Percentiles rank a stretch among this genome's conserved stretches.
phyloP scores from a whole-genome alignment of 2,797 vertebrate genomes.

The Mionectes olivaceus region DNA sequence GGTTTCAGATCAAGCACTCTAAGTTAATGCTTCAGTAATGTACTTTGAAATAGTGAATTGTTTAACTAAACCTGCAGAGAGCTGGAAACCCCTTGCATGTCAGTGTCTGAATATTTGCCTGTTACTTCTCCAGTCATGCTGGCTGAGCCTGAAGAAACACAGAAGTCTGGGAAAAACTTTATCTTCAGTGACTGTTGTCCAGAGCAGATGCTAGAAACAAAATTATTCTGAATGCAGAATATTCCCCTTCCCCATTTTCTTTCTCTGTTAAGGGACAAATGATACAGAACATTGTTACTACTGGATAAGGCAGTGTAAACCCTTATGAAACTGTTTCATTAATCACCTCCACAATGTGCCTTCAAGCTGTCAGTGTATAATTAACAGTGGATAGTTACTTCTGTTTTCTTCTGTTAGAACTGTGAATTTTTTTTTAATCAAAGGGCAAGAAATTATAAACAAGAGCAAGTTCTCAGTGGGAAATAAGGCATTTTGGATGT shows the following conservation, averaged over 20 bases:
- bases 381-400: background rate
- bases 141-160: background rate
- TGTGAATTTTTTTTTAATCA: background rate
- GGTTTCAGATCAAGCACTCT: background rate
- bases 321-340: background rate
- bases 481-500: background rate
- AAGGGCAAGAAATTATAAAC: background rate
- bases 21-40: fast-evolving
- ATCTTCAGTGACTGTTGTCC: background rate
- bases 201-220: background rate
- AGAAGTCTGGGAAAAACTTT: background rate
- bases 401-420: background rate
- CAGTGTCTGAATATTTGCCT: background rate
- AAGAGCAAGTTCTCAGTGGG: background rate
- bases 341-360: background rate
- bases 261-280: background rate
- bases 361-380: background rate
- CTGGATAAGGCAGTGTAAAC: background rate
- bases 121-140: background rate
- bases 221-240: background rate
- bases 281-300: background rate
- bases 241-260: fast-evolving
- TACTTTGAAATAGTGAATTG: background rate
- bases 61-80: background rate
- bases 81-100: background rate